phyloP scores from a whole-genome alignment of 2,113 vertebrate genomes.

The Daphoenositta chrysoptera region DNA sequence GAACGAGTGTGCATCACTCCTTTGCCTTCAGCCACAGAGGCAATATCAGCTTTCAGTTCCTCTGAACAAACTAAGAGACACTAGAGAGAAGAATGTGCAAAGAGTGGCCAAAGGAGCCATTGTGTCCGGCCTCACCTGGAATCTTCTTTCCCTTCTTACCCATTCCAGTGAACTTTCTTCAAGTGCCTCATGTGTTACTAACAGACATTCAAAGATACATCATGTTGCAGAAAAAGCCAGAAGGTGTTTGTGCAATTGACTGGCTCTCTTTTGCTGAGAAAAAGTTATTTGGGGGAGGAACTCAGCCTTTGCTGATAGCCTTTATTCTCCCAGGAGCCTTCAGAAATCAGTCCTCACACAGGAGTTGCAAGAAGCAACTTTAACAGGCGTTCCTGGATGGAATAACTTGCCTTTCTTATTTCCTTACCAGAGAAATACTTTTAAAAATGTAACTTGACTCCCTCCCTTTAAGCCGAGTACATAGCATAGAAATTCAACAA shows the following conservation, averaged over 20 bases:
- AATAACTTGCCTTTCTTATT: neutral
- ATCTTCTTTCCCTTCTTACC: neutral
- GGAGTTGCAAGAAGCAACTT: neutral
- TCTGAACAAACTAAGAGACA: neutral
- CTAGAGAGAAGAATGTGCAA: neutral
- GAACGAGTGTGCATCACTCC: neutral
- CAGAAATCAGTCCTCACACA: neutral
- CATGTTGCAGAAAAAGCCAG: neutral
- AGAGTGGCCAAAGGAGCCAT: neutral
- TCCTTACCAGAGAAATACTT: neutral
- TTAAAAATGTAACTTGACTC: neutral
- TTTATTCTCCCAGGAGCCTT: neutral
- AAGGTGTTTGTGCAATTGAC: neutral
- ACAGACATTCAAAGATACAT: neutral
- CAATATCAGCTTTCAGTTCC: neutral
- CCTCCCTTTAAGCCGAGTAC: neutral
- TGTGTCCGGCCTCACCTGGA: neutral
- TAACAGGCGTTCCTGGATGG: neutral
- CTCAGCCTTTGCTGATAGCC: neutral
- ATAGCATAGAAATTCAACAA: neutral
- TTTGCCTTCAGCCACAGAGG: neutral
- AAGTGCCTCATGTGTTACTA: neutral
- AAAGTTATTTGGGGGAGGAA: accelerated
- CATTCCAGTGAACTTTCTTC: neutral
- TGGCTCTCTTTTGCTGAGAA: neutral